These are phyloP conservation scores for Neodon shergylaensis DNA, from an alignment of 2,113 vertebrate genomes.

Conservation along the genomic window DNA sequence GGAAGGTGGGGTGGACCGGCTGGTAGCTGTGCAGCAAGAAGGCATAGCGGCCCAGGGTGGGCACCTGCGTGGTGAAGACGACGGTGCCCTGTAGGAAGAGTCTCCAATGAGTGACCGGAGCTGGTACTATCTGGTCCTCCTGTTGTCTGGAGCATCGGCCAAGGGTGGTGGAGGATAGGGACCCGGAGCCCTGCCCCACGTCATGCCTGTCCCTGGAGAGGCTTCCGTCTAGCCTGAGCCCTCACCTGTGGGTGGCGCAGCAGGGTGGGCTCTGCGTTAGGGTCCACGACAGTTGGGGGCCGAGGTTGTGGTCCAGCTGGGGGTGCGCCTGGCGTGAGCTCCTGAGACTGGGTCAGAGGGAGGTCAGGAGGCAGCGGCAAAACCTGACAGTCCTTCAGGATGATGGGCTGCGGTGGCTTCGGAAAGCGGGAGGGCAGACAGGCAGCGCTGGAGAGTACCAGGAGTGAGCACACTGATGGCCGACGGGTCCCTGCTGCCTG, in stretches of 20 bases:
- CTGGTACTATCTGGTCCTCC: rapidly evolving
- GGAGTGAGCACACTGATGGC: rapidly evolving
- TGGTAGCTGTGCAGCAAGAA: constrained; percentile 97
- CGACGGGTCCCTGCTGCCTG: rapidly evolving
- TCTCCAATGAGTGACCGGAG: rapidly evolving
- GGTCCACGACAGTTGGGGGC: constrained; percentile 87
- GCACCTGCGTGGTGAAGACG: constrained; percentile 89
- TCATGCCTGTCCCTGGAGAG: rapidly evolving
- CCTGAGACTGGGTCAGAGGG: constrained; percentile 83
- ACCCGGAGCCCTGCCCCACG: rapidly evolving
- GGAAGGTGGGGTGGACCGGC: constrained; percentile 91
- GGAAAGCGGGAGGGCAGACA: constrained; percentile 94
- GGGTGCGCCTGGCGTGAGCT: background rate
- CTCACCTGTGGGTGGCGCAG: constrained; percentile 91
- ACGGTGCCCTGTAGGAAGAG: constrained; percentile 88
- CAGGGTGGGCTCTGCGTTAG: constrained; percentile 86
- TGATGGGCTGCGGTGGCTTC: constrained; percentile 91
- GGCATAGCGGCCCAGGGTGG: constrained; percentile 92
- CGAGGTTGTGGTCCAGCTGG: constrained; percentile 76
- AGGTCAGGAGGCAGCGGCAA: constrained; percentile 83
- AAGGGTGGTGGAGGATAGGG: rapidly evolving
- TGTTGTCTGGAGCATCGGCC: rapidly evolving
- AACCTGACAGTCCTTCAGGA: constrained; percentile 90
- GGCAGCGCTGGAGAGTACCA: constrained; percentile 80
- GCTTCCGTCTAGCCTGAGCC: rapidly evolving